phyloP scores from a whole-genome alignment of 64 coral and sea anemone species.

The Pachyseris speciosa region DNA sequence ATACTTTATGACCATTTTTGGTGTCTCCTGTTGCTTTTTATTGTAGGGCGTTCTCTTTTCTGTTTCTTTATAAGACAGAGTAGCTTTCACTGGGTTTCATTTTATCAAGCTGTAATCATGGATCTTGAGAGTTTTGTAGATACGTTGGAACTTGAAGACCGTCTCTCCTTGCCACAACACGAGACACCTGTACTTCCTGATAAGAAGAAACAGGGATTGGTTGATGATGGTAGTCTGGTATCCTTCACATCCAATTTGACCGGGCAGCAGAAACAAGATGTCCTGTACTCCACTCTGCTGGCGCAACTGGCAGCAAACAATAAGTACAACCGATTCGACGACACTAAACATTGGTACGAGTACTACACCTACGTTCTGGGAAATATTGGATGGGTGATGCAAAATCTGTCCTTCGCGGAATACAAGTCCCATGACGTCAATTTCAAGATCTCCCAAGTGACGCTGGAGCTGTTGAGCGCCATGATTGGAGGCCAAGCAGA shows the following conservation, averaged over 20 bases:
- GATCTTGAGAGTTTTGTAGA: no score
- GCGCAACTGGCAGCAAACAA: slow-evolving; percentile 36
- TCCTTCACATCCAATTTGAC: not conserved
- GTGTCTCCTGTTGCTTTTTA: no score
- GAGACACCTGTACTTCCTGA: no score
- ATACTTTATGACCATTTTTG: no score
- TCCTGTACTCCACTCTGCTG: slow-evolving; percentile 25
- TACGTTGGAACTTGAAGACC: no score
- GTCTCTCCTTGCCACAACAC: no score
- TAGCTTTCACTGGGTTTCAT: no score
- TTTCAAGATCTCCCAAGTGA: slow-evolving; percentile 30
- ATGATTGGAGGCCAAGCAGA: not conserved
- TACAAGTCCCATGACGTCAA: not conserved
- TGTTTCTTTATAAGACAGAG: no score
- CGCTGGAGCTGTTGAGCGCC: not conserved
- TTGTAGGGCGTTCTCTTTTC: no score
- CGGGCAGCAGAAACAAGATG: slow-evolving; percentile 32
- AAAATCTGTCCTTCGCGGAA: not conserved
- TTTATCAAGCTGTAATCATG: no score
- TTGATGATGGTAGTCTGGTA: slow-evolving; percentile 3
- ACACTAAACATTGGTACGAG: slow-evolving; percentile 21
- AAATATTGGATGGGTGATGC: slow-evolving; percentile 30
- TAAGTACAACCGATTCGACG: not conserved
- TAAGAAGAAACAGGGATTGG: not conserved
- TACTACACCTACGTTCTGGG: slow-evolving; percentile 20